Conservation (phyloP, 2,797 vertebrate genomes). For the Lacerta viridis region DNA sequence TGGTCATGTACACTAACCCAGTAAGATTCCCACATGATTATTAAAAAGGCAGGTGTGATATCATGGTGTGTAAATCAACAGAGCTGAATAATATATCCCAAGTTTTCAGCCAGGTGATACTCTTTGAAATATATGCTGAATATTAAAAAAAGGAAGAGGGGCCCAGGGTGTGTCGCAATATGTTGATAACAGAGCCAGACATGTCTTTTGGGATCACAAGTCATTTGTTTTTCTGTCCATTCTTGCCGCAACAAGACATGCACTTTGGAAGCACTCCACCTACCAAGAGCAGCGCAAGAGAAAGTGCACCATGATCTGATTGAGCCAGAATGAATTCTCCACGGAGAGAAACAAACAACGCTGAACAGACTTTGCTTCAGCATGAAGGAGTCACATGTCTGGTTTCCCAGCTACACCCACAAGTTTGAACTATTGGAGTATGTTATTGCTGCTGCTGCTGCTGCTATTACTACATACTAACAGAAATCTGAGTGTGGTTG, state of each 20-base stretch:
- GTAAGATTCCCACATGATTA: background rate
- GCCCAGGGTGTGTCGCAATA: conserved; percentile 16
- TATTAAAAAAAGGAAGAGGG: background rate
- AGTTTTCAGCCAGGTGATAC: background rate
- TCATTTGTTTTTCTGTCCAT: conserved; percentile 63
- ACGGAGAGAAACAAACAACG: conserved; percentile 29
- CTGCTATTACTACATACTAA: background rate
- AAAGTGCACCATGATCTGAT: conserved; percentile 50
- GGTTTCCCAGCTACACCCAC: background rate
- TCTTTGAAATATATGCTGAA: background rate
- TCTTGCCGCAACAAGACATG: conserved; percentile 64
- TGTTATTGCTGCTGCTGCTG: no score
- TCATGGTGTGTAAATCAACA: background rate
- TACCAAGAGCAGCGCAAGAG: conserved; percentile 56
- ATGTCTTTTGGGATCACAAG: conserved; percentile 44
- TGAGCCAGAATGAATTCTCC: conserved; percentile 44
- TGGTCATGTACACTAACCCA: background rate
- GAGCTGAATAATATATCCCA: background rate
- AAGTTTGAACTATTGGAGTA: background rate
- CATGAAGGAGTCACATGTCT: background rate
- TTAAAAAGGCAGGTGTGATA: background rate
- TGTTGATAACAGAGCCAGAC: conserved; percentile 49
- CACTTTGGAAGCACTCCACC: conserved; percentile 58
- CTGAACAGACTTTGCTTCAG: background rate
- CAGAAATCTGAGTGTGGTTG: background rate